Evolutionary conservation across 2,797 vertebrate species (phyloP).

Genomic region (Ctenosaura bakeri): DNA sequence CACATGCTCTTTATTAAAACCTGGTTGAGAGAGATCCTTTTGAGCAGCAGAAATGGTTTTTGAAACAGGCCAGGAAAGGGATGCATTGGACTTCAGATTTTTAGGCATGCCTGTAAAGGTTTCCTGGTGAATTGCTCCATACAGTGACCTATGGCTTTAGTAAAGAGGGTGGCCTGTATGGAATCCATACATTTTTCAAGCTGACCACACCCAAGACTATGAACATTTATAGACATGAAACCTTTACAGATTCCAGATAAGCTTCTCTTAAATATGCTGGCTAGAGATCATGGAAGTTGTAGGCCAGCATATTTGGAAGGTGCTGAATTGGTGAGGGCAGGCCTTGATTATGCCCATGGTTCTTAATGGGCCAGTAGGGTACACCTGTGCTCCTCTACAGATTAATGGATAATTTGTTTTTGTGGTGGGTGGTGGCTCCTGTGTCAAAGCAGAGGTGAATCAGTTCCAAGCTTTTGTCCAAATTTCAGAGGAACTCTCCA

Average conservation of each 20-base stretch:
- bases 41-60: conserved; percentile 25
- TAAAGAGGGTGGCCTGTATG: not conserved
- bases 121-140: not conserved
- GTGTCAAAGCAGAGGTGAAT: no score
- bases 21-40: not conserved
- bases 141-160: not conserved
- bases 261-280: no score
- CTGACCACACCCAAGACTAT: not conserved
- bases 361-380: not conserved
- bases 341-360: not conserved
- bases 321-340: not conserved
- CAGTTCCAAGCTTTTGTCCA: no score
- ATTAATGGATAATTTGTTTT: not conserved
- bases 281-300: not conserved
- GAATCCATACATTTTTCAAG: not conserved
- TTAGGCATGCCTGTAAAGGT: not conserved
- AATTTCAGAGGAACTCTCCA: no score
- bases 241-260: not conserved
- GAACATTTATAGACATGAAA: not conserved
- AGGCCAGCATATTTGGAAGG: not conserved
- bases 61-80: conserved; percentile 17
- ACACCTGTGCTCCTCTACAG: not conserved
- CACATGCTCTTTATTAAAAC: not conserved
- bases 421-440: no score
- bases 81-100: not conserved